Conservation (phyloP, 2,797 vertebrate species). For the Pelobates cultripes region DNA sequence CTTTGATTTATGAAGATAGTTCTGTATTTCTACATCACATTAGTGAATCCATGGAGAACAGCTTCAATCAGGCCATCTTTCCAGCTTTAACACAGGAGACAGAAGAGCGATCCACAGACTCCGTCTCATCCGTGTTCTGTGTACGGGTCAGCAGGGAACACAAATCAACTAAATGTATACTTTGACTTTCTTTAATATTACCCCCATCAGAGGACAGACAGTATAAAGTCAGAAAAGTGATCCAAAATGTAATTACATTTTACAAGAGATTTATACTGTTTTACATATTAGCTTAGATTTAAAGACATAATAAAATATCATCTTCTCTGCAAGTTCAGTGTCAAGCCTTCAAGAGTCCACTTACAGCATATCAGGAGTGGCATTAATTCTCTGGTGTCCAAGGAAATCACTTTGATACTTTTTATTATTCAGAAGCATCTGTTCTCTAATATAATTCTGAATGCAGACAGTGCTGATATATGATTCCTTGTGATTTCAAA, state of each 20-base stretch:
- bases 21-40: neutral
- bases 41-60: neutral
- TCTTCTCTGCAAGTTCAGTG: constrained; percentile 7
- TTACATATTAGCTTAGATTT: constrained; percentile 17
- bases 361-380: constrained; percentile 18
- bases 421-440: constrained; percentile 43
- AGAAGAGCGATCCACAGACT: neutral
- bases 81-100: neutral
- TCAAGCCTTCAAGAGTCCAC: constrained; percentile 17
- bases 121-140: neutral
- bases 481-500: constrained; percentile 26
- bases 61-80: neutral
- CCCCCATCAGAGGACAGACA: neutral
- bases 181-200: neutral
- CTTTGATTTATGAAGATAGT: neutral
- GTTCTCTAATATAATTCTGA: constrained; percentile 7
- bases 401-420: constrained; percentile 24
- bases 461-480: constrained; percentile 27
- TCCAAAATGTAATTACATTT: neutral
- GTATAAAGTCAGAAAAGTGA: constrained; percentile 1
- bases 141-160: neutral
- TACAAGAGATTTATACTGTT: neutral
- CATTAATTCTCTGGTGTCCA: constrained; percentile 26
- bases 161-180: constrained; percentile 1
- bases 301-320: constrained; percentile 17